Conservation (phyloP, 2,113 vertebrate genomes). For the Lipophrys pholis region DNA sequence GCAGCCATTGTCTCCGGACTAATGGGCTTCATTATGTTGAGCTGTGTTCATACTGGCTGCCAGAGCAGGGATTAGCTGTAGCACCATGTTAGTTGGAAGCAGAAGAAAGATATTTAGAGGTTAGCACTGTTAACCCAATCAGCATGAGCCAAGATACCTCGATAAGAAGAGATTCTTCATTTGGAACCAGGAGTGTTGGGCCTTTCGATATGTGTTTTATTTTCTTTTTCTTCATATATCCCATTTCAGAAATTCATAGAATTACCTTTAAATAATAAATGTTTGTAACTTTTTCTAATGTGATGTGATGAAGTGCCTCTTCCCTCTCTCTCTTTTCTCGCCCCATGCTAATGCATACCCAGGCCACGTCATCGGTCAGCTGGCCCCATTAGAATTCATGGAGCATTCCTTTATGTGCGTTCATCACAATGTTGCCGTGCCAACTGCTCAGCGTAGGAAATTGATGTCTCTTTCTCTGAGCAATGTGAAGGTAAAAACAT, state of each 20-base stretch:
- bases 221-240: background rate
- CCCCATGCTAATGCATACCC: conserved; percentile 44
- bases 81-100: conserved; percentile 63
- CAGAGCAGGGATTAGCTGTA: conserved; percentile 70
- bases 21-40: conserved; percentile 81
- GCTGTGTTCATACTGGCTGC: conserved; percentile 69
- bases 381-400: conserved; percentile 62
- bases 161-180: conserved; percentile 31
- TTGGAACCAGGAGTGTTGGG: conserved; percentile 13
- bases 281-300: background rate
- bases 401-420: conserved; percentile 52
- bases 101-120: conserved; percentile 59
- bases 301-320: background rate
- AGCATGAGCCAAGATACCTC: conserved; percentile 23
- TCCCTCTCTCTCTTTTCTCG: background rate
- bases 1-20: conserved; percentile 75
- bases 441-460: conserved; percentile 65
- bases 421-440: conserved; percentile 72
- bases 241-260: conserved; percentile 1
- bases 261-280: background rate
- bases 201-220: background rate
- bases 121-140: conserved; percentile 61
- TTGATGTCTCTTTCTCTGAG: conserved; percentile 66
- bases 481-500: conserved; percentile 71
- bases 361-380: conserved; percentile 56